Evolutionary conservation across 1,140 invertebrate species (phyloP).

Genomic region (Euwallacea fornicatus): DNA sequence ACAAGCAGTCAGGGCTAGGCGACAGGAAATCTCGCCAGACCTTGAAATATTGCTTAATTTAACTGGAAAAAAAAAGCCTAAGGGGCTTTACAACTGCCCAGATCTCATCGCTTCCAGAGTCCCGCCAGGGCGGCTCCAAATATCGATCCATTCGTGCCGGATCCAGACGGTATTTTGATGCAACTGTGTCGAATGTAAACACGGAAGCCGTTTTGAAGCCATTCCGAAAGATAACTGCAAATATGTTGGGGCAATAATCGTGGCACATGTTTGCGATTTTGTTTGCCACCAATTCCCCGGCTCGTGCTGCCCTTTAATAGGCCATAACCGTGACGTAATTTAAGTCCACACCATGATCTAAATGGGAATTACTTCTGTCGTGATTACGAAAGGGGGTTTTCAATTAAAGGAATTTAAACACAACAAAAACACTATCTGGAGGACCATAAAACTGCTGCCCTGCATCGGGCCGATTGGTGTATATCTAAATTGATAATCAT

Average conservation of each 20-base stretch:
- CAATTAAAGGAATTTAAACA: too few relatives aligned
- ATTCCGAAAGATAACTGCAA: constrained; percentile 11
- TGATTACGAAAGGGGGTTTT: too few relatives aligned
- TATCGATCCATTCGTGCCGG: constrained; percentile 9
- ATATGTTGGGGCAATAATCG: constrained; percentile 2
- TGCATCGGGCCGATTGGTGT: too few relatives aligned
- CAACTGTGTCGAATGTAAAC: constrained; percentile 19
- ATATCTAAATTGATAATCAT: too few relatives aligned
- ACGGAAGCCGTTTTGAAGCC: constrained; percentile 8
- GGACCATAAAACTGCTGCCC: too few relatives aligned
- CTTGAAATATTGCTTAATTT: too few relatives aligned
- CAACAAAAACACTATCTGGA: too few relatives aligned
- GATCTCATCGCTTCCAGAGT: too few relatives aligned
- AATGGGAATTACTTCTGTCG: not conserved
- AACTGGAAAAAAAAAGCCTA: too few relatives aligned
- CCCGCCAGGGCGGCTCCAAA: constrained; percentile 17
- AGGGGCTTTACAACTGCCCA: too few relatives aligned
- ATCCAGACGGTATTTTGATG: constrained; percentile 22
- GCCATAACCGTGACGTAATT: not conserved
- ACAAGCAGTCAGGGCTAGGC: too few relatives aligned
- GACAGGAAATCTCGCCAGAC: too few relatives aligned
- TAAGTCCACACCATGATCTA: not conserved
- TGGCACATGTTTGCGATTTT: constrained; percentile 12
- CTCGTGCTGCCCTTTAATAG: not conserved
- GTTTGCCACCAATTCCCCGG: not conserved